A percentile compares a stretch with the other conserved stretches of the same genome.
Conservation (phyloP, 2,113 vertebrate species). For the Kryptolebias marmoratus region DNA sequence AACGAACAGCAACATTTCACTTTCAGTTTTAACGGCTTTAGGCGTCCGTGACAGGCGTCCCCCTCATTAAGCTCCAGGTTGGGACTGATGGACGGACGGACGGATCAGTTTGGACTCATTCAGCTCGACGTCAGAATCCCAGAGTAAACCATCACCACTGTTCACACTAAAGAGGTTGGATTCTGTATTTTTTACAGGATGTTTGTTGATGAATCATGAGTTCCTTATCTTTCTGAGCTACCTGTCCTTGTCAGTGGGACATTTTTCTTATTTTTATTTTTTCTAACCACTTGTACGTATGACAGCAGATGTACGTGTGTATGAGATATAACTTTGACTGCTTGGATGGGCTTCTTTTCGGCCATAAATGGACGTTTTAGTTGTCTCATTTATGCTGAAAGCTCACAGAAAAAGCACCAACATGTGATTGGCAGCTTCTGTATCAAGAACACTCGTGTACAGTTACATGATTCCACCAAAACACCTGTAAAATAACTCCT, state of each 20-base stretch:
- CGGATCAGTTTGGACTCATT: too few species aligned
- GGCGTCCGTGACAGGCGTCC: too few species aligned
- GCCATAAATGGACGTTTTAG: not conserved
- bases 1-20: too few species aligned
- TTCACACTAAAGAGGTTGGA: not conserved
- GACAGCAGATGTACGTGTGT: not conserved
- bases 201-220: conserved; percentile 19
- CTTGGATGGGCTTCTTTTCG: conserved; percentile 38
- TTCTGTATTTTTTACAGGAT: conserved; percentile 13
- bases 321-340: conserved; percentile 10
- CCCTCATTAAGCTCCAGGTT: too few species aligned
- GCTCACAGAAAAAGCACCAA: not conserved
- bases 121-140: too few species aligned
- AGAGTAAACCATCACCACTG: too few species aligned
- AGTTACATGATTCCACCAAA: conserved; percentile 1
- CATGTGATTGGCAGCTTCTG: conserved; percentile 19
- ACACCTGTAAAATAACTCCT: conserved; percentile 9
- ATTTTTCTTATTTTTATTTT: not conserved
- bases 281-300: not conserved
- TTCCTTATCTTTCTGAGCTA: conserved; percentile 11
- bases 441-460: conserved; percentile 19
- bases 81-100: too few species aligned
- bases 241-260: conserved; percentile 6
- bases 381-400: not conserved
- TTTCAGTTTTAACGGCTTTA: too few species aligned